Conservation (phyloP, 2,113 vertebrate species). For the Seriola dumerili region DNA sequence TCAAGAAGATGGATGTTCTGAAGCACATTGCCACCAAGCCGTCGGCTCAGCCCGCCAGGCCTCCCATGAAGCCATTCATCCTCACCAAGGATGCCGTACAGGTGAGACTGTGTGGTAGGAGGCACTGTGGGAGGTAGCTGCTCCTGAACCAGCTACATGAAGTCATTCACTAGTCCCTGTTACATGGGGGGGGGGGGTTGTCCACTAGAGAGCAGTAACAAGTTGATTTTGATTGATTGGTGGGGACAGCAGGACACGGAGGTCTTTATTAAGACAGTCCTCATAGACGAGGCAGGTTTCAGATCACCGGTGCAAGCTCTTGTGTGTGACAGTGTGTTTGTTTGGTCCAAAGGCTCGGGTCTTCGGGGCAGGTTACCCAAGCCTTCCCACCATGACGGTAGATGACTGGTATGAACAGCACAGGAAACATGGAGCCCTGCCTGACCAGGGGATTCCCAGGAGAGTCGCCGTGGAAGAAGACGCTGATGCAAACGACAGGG, state of each 20-base stretch:
- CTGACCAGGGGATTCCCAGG: slow-evolving; percentile 84
- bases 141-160: background rate
- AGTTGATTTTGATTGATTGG: background rate
- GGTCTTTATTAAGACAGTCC: background rate
- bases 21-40: slow-evolving; percentile 69
- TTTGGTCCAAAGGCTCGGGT: slow-evolving; percentile 85
- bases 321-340: slow-evolving; percentile 12
- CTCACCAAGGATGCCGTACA: slow-evolving; percentile 91
- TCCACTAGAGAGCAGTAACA: no score
- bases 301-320: background rate
- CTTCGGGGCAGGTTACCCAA: slow-evolving; percentile 94
- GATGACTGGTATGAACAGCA: slow-evolving; percentile 97
- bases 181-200: no score
- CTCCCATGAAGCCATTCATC: slow-evolving; percentile 91
- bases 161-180: no score
- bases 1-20: slow-evolving; percentile 84
- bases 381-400: slow-evolving; percentile 93
- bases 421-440: slow-evolving; percentile 78
- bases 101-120: slow-evolving; percentile 63
- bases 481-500: slow-evolving; percentile 73
- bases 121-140: background rate
- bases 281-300: background rate
- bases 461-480: slow-evolving; percentile 67
- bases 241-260: background rate
- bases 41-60: slow-evolving; percentile 65